Evolutionary conservation across 1,140 invertebrate species (phyloP), one percentile per base, ranked within the genome.

Genomic region (Lordiphosa mommai): DNA sequence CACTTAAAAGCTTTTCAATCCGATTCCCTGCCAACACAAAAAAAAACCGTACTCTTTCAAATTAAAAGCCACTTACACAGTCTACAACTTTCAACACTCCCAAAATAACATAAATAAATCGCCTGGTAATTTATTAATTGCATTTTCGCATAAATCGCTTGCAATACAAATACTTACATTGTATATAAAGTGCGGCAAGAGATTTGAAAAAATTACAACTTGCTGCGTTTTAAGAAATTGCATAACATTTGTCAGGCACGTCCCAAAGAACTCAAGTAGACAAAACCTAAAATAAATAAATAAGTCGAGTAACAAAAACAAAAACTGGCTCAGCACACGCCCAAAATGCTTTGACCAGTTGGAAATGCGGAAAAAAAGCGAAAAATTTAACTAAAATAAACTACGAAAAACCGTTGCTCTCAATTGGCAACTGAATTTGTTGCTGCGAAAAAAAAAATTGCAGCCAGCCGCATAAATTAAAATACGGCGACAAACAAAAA

Each of bases 41-140:
- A 57, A 48, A 57, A 66, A 32, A 23, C n/a, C 8, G 6, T 3
- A 13, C 27, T 20, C 41, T 49, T 48, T 10, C 29, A 23, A 71
- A 66, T 61, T 67, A 37, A 51, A 17, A 37, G 40, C 34, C 50
- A 46, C 56, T 57, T 51, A 52, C 37, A 23, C 34, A 44, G 6
- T 37, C 14, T 10, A 27, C 20, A 49, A 61, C 55, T 61, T 60
- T 77, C 61, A 61, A 57, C 37, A 57, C 30, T 59, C 17, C 49
- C 50, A 73, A 27, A 27, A 27, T 27, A 27, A 27, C 23, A 27
- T 27, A 27, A 27, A 27, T 80, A 80, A 73, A 80, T 79, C 55
- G 52, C 20, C 38, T 50, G 29, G 40, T 61, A 66, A 82, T 80
- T 80, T 80, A 80, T 80, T 82, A 80, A 80, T 74, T 82, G 70